Evolutionary conservation across 2,113 vertebrate genomes (phyloP), one percentile per base, ranked within the genome.

Genomic region (Clarias macrocephalus): DNA sequence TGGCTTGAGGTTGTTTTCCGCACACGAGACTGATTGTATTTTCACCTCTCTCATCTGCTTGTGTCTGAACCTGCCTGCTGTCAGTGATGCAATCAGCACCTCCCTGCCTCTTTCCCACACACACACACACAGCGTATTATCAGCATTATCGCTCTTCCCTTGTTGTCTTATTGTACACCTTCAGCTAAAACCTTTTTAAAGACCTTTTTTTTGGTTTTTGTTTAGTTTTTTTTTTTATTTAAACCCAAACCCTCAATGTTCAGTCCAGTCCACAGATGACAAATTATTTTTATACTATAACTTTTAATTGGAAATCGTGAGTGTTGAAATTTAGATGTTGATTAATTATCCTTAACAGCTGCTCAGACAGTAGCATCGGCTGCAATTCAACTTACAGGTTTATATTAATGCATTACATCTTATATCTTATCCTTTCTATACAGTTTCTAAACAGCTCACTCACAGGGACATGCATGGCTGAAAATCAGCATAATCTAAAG

Each of bases 31-130:
- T 57, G 57, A 77, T 18, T 68, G 84, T 62, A 37, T 80, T 52
- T 87, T 82, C 86, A 85, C 84, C 88, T 72, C 19, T 42, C 94
- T 94, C 93, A 94, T 92, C 93, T 94, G 93, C 86, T 93, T 93
- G 37, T 48, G 91, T 92, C 91, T 91, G 90, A 84, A 89, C 15
- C 88, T 73, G 92, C 93, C 94, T 95, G 90, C 92, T 92, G 93
- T 92, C 92, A 90, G 91, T 95, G 93, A 95, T 68, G 90, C 42
- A 28, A 8, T 82, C 83, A 77, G 60, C 91, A 93, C 85, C 91
- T 80, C 37, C 82, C 33, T 37, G 16, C 75, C 25, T 56, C 54
- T 80, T 80, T 63, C 60, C 25, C 66, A 21, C 79, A 37, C 23
- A 7, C 25, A 54, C 30, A 13, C 48, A 52, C 48, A 8, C 48